phyloP scores from a whole-genome alignment of 2,797 vertebrate genomes.

The Sciurus carolinensis region DNA sequence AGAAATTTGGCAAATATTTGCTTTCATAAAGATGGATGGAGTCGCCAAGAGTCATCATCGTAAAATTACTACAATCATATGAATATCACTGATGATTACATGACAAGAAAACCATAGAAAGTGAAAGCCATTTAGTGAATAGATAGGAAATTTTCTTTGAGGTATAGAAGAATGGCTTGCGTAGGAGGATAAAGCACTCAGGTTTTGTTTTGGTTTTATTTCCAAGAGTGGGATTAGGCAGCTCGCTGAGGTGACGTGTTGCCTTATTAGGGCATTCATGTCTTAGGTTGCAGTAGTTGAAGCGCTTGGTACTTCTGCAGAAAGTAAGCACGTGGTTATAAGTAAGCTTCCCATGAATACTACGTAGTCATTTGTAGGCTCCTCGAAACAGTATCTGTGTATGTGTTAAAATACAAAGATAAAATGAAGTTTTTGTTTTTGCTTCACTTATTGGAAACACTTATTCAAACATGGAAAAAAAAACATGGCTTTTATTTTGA shows the following conservation, averaged over 20 bases:
- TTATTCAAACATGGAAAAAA: background rate
- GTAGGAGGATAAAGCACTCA: background rate
- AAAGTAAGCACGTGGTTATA: background rate
- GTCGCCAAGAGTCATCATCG: background rate
- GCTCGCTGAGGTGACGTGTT: background rate
- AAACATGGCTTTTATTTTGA: background rate
- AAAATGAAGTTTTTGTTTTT: background rate
- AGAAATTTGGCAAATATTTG: conserved; percentile 41
- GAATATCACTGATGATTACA: background rate
- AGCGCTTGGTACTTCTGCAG: background rate
- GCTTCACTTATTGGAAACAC: background rate
- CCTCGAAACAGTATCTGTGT: background rate
- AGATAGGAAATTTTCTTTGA: background rate
- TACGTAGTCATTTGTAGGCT: background rate
- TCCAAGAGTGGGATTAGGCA: background rate
- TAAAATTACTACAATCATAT: background rate
- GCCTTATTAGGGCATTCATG: background rate
- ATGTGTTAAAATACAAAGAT: background rate
- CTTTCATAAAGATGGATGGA: background rate
- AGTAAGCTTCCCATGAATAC: background rate
- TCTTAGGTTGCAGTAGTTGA: background rate
- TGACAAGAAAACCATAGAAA: background rate
- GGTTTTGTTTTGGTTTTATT: conserved; percentile 23
- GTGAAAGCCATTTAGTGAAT: background rate
- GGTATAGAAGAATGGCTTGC: background rate